Evolutionary conservation across 2,113 vertebrate species (phyloP).

Genomic region (Ginglymostoma cirratum): DNA sequence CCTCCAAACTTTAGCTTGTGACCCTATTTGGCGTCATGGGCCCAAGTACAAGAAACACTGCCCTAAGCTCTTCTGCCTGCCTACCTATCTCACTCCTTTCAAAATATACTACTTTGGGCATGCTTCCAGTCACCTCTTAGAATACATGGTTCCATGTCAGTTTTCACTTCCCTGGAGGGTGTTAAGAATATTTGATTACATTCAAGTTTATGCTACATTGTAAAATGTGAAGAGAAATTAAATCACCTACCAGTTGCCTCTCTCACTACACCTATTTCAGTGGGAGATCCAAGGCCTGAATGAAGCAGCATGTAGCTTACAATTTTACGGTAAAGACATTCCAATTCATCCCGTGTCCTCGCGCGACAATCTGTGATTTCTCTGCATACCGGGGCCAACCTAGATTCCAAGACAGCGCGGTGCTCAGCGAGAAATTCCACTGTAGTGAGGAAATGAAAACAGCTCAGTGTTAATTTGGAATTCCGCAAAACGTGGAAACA

Average conservation of each 20-base stretch:
- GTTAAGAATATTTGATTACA: background rate
- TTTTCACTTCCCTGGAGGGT: background rate
- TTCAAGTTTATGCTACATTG: background rate
- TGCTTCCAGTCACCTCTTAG: background rate
- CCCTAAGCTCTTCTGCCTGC: background rate
- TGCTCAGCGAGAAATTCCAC: slow-evolving; percentile 74
- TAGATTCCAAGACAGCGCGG: slow-evolving; percentile 57
- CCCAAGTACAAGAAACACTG: too few species aligned
- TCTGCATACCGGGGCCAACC: slow-evolving; percentile 59
- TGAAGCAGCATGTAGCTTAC: slow-evolving; percentile 66
- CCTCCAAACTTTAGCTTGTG: too few species aligned
- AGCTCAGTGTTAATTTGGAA: background rate
- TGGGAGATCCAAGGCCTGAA: slow-evolving; percentile 64
- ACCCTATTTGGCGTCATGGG: too few species aligned
- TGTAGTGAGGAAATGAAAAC: slow-evolving; percentile 41
- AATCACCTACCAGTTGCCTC: slow-evolving; percentile 63
- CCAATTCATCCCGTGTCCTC: slow-evolving; percentile 55
- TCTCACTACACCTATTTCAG: slow-evolving; percentile 59
- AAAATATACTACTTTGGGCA: background rate
- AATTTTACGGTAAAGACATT: slow-evolving; percentile 64
- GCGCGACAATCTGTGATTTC: slow-evolving; percentile 68
- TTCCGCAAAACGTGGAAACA: background rate
- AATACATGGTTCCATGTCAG: background rate
- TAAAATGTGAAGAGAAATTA: slow-evolving; percentile 21
- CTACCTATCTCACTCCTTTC: background rate